Conservation (phyloP, 2,888 invertebrate species). For the Merodon equestris region DNA sequence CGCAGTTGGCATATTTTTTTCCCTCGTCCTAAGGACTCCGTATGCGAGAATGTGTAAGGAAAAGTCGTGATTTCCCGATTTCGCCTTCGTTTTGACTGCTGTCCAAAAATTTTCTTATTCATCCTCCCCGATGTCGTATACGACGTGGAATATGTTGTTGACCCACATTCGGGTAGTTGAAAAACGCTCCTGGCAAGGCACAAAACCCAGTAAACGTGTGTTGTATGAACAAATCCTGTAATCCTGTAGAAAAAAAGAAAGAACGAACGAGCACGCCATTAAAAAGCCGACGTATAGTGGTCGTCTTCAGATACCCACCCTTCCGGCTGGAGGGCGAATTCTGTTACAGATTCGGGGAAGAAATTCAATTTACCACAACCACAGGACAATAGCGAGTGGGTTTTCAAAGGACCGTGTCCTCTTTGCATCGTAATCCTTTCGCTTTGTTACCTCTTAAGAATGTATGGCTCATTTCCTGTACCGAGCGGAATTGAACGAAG, state of each 20-base stretch:
- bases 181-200: too few species aligned
- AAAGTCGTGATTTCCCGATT: conserved; percentile 54
- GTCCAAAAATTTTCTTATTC: conserved; percentile 40
- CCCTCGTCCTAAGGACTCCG: background rate
- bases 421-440: conserved; percentile 19
- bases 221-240: conserved; percentile 38
- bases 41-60: conserved; percentile 18
- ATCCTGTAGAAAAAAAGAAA: conserved; percentile 30
- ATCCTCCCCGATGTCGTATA: background rate
- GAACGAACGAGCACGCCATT: background rate
- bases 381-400: conserved; percentile 25
- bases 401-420: conserved; percentile 27
- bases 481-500: conserved; percentile 44
- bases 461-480: conserved; percentile 31
- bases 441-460: conserved; percentile 33
- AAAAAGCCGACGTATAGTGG: conserved; percentile 6
- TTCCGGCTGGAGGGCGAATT: conserved; percentile 12
- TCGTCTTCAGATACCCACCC: background rate
- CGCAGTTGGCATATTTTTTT: conserved; percentile 46
- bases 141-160: background rate
- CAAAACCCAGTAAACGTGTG: conserved; percentile 41
- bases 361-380: conserved; percentile 47
- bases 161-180: background rate
- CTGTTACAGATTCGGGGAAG: conserved; percentile 8
- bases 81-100: conserved; percentile 53